These are phyloP conservation scores for Danaus plexippus DNA, from an alignment of 1,140 invertebrate genomes.

Conservation along the genomic window DNA sequence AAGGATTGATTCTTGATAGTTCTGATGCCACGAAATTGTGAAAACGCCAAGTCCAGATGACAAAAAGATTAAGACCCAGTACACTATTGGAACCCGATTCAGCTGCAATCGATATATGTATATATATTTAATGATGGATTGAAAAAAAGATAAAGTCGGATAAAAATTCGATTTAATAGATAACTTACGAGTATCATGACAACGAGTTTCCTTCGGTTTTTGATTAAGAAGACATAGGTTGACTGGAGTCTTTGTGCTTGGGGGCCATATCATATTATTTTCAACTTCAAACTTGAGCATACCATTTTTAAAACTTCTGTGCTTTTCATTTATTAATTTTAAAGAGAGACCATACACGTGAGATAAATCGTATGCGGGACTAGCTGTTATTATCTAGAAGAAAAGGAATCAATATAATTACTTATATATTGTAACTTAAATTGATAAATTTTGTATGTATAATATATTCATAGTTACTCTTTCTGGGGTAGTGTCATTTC, in stretches of 20 bases:
- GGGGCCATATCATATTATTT: slow-evolving; percentile 42
- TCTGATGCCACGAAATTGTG: slow-evolving; percentile 78
- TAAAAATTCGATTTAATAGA: background rate
- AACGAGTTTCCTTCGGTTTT: slow-evolving; percentile 40
- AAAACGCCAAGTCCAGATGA: slow-evolving; percentile 73
- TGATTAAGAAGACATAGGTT: slow-evolving; percentile 42
- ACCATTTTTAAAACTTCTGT: slow-evolving; percentile 37
- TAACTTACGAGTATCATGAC: slow-evolving; percentile 45
- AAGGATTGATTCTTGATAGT: slow-evolving; percentile 74
- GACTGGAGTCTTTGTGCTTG: slow-evolving; percentile 26
- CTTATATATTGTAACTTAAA: too few relatives aligned
- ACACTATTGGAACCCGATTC: slow-evolving; percentile 30
- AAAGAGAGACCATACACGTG: slow-evolving; percentile 35
- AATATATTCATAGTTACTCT: slow-evolving; percentile 29
- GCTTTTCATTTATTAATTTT: slow-evolving; percentile 28
- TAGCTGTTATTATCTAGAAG: slow-evolving; percentile 34
- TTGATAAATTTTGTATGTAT: too few relatives aligned
- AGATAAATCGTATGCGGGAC: slow-evolving; percentile 39
- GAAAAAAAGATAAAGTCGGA: background rate
- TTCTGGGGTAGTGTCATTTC: slow-evolving; percentile 40
- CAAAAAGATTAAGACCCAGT: slow-evolving; percentile 28
- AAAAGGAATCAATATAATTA: slow-evolving; percentile 4
- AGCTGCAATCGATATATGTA: slow-evolving; percentile 23
- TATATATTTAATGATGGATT: background rate
- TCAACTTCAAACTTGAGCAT: slow-evolving; percentile 44